Evolutionary conservation across 2,113 vertebrate genomes (phyloP), one percentile per base, ranked within the genome.

Genomic region (Agapornis roseicollis): DNA sequence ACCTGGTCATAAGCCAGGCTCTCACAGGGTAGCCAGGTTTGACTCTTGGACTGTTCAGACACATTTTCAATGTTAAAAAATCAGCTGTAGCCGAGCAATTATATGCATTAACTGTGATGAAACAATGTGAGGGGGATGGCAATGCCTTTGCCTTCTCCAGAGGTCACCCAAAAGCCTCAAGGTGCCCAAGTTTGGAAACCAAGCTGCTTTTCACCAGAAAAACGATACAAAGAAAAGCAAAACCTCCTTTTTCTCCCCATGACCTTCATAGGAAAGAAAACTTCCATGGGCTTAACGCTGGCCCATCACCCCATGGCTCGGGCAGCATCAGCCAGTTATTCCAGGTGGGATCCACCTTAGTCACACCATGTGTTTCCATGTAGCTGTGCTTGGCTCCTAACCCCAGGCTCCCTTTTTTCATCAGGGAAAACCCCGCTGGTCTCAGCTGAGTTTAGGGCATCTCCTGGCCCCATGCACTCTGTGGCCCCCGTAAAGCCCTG

Each of bases 331-430:
- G 41, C 72, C 41, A 5, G 3, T 2, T 14, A 24, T 37, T 53
- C 80, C 20, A 5, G 52, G 17, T 1, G 3, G 72, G 78, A 50
- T n/a, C 41, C 72, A 6, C 25, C 56, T 61, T 55, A 25, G 37
- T 31, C 61, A 17, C 11, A 0, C 23, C 19, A 8, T 1, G 1
- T 6, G 31, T 13, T 49, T 17, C 52, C 25, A 1, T 3, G 20
- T 0, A 9, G 60, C 60, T 58, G 13, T 25, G 35, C 74, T 49
- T 35, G 28, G 11, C 2, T 61, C 35, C 82, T 22, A 0, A 58
- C 31, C 55, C 35, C 50, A 9, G n/a, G 28, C 3, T 66, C 52
- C 28, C 10, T 37, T 16, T 50, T 47, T 5, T 3, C 56, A 4
- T 39, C 65, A 49, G 71, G 63, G 46, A 20, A 39, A 37, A 3